Evolutionary conservation across 2,888 invertebrate genomes (phyloP).

Genomic region (Chloroclysta siterata): DNA sequence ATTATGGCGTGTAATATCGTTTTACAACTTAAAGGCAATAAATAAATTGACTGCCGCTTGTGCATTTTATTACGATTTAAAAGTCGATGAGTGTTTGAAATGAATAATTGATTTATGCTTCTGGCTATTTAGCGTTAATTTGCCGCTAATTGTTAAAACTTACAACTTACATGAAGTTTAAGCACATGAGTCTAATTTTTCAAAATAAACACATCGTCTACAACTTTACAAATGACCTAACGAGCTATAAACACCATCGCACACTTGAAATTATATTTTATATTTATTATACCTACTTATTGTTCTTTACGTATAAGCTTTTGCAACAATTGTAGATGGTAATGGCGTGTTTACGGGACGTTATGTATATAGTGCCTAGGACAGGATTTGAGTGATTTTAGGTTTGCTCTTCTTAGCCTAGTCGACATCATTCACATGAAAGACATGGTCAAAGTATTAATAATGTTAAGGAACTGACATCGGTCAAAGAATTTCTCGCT

Average conservation of each 20-base stretch:
- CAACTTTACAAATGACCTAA: neutral
- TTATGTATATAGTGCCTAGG: too few species aligned
- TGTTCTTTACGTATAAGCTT: neutral
- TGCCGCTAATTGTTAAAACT: constrained; percentile 51
- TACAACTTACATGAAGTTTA: neutral
- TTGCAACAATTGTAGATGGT: too few species aligned
- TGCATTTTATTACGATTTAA: constrained; percentile 84
- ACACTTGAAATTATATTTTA: neutral
- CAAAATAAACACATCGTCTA: neutral
- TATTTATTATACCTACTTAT: neutral
- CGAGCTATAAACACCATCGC: neutral
- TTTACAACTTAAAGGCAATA: constrained; percentile 84
- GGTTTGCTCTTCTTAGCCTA: too few species aligned
- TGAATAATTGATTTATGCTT: constrained; percentile 80
- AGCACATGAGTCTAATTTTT: neutral
- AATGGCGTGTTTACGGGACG: too few species aligned
- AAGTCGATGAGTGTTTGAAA: constrained; percentile 81
- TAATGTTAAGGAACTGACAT: too few species aligned
- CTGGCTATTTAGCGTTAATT: constrained; percentile 76
- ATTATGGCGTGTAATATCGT: constrained; percentile 83
- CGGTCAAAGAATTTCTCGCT: too few species aligned
- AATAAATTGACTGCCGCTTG: constrained; percentile 83
- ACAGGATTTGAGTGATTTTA: too few species aligned
- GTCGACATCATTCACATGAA: too few species aligned
- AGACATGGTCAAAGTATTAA: too few species aligned